phyloP scores from a whole-genome alignment of 2,113 vertebrate genomes.

The Pituophis catenifer region DNA sequence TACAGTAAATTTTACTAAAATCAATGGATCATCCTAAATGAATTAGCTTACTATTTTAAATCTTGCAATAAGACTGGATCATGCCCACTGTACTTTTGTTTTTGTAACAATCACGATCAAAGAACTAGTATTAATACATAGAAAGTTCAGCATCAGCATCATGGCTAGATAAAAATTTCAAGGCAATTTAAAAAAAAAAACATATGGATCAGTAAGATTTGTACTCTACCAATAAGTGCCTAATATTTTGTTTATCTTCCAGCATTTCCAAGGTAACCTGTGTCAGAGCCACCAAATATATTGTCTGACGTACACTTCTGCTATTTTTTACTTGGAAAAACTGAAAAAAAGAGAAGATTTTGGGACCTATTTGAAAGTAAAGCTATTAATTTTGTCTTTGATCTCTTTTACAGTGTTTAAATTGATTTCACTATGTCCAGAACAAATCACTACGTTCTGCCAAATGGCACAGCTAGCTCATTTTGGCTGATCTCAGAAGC shows the following conservation, averaged over 20 bases:
- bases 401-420: background rate
- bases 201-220: background rate
- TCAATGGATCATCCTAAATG: background rate
- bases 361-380: constrained; percentile 86
- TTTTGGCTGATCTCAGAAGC: background rate
- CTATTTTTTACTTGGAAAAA: constrained; percentile 85
- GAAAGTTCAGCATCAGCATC: background rate
- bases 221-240: constrained; percentile 12
- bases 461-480: background rate
- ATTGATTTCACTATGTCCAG: background rate
- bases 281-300: constrained; percentile 88
- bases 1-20: background rate
- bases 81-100: background rate
- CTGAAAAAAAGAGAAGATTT: constrained; percentile 87
- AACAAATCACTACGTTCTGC: background rate
- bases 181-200: background rate
- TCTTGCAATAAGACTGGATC: background rate
- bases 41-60: background rate
- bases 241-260: constrained; percentile 40
- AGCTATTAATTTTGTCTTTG: constrained; percentile 22
- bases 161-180: background rate
- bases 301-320: constrained; percentile 86
- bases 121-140: background rate
- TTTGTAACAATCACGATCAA: background rate
- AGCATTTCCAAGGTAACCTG: constrained; percentile 80